phyloP scores from a whole-genome alignment of 1,140 invertebrate species.

The Paraescarpia echinospica region DNA sequence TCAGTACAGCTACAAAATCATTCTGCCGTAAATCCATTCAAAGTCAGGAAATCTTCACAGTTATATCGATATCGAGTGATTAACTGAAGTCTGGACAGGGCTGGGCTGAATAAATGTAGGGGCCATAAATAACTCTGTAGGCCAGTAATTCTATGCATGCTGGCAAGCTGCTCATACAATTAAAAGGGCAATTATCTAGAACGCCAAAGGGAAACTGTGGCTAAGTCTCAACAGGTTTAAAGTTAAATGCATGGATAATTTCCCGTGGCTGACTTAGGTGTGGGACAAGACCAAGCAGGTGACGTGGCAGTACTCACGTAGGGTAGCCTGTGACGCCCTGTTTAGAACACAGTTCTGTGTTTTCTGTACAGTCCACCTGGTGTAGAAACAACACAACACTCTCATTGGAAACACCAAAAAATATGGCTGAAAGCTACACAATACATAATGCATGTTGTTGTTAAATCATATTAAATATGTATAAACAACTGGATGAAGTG shows the following conservation, averaged over 20 bases:
- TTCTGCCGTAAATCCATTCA: not conserved
- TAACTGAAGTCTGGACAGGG: not conserved
- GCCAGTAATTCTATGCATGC: not conserved
- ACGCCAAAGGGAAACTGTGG: not conserved
- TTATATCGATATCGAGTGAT: not conserved
- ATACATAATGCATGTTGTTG: not conserved
- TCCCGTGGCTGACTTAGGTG: not conserved
- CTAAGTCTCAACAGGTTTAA: no score
- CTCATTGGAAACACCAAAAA: not conserved
- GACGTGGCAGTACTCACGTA: conserved; percentile 57
- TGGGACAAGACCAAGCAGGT: not conserved
- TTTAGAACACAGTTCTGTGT: conserved; percentile 69
- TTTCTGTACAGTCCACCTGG: conserved; percentile 73
- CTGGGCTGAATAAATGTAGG: not conserved
- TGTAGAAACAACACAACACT: conserved; percentile 22
- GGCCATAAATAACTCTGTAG: not conserved
- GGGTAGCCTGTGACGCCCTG: conserved; percentile 77
- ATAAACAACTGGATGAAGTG: no score
- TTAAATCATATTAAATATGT: no score
- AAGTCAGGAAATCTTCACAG: not conserved
- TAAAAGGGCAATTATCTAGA: not conserved
- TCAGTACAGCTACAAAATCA: not conserved
- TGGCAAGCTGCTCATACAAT: not conserved
- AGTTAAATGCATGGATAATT: not conserved
- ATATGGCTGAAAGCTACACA: no score